Percentiles rank a stretch among this genome's conserved stretches.
Evolutionary conservation across 2,797 vertebrate species (phyloP).

Genomic region (Enteromius unitaeniatus): DNA sequence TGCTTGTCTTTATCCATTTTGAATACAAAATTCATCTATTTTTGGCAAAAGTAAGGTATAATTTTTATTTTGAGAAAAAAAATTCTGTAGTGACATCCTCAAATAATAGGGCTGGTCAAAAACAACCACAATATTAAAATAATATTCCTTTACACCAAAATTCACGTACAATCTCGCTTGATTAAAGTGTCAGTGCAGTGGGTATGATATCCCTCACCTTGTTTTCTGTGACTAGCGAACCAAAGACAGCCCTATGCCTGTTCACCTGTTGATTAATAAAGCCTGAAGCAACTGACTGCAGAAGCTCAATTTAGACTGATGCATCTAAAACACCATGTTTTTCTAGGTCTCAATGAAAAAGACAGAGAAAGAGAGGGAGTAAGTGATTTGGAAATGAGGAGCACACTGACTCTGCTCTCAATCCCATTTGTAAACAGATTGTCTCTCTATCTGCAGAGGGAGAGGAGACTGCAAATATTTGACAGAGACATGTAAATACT

Average conservation of each 20-base stretch:
- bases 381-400: constrained; percentile 15
- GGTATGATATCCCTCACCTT: constrained; percentile 50
- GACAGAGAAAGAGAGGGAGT: constrained; percentile 1
- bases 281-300: constrained; percentile 7
- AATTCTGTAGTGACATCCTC: neutral
- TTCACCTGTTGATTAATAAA: constrained; percentile 31
- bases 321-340: constrained; percentile 18
- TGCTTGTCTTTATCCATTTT: neutral
- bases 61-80: neutral
- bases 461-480: constrained; percentile 68
- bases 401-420: constrained; percentile 26
- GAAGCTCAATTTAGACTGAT: constrained; percentile 31
- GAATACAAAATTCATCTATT: neutral
- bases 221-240: constrained; percentile 33
- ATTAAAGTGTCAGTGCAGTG: neutral
- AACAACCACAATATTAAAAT: neutral
- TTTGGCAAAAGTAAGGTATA: neutral
- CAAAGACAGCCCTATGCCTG: neutral
- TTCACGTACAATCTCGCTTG: neutral
- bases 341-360: constrained; percentile 9
- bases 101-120: neutral
- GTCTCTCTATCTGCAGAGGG: constrained; percentile 47
- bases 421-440: constrained; percentile 61
- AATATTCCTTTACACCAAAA: neutral
- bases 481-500: constrained; percentile 48